Conservation (phyloP, 1,140 invertebrate species). For the Theocolax elegans region DNA sequence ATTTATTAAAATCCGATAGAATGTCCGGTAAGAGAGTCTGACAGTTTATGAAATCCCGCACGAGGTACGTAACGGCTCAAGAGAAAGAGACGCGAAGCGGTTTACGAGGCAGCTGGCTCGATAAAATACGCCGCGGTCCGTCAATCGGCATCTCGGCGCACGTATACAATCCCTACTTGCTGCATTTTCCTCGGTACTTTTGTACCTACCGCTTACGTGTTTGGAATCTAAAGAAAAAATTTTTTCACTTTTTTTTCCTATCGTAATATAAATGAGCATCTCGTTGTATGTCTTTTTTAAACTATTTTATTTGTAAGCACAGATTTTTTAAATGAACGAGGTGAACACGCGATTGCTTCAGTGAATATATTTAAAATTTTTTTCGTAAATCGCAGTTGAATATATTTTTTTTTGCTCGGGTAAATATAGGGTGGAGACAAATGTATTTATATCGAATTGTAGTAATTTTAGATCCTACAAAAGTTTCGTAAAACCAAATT, state of each 20-base stretch:
- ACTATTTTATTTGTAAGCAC: no score
- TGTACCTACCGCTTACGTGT: background rate
- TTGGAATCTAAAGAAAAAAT: background rate
- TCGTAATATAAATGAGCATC: no score
- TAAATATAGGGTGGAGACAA: no score
- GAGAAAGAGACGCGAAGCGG: background rate
- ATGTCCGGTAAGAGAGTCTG: background rate
- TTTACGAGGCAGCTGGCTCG: background rate
- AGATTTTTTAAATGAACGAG: no score
- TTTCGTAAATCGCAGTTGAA: no score
- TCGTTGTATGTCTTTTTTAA: no score
- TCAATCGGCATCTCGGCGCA: background rate
- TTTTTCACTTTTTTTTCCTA: background rate
- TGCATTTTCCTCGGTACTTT: background rate
- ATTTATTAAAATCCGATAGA: constrained; percentile 25
- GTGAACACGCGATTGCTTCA: no score
- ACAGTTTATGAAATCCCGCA: background rate
- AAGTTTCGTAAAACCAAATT: no score
- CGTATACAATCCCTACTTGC: background rate
- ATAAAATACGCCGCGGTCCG: background rate
- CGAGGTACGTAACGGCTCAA: background rate
- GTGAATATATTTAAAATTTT: no score
- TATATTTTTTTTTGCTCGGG: no score
- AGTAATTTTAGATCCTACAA: no score
- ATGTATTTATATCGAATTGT: no score